A percentile compares a stretch with the other conserved stretches of the same genome.
phyloP scores from a whole-genome alignment of 2,888 invertebrate genomes.

The Clivina fossor region DNA sequence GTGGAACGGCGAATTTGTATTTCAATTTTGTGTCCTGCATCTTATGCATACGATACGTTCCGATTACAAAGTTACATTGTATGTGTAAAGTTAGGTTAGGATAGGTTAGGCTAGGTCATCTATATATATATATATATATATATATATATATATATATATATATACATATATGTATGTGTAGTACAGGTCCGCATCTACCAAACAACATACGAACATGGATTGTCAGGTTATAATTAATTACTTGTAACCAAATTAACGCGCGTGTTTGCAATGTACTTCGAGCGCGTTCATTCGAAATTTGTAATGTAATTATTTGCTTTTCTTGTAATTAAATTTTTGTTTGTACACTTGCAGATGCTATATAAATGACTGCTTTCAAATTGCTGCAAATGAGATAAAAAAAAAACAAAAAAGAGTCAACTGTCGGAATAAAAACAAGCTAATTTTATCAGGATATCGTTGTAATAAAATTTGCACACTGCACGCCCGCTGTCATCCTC shows the following conservation, averaged over 20 bases:
- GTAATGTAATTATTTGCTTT: neutral
- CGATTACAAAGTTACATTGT: too few species aligned
- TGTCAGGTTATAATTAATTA: neutral
- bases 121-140: too few species aligned
- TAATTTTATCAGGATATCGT: neutral
- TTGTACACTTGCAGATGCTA: neutral
- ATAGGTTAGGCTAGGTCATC: too few species aligned
- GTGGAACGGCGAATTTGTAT: too few species aligned
- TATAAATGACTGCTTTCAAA: neutral
- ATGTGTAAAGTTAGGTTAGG: too few species aligned
- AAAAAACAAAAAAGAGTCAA: neutral
- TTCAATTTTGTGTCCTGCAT: too few species aligned
- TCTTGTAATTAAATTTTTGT: neutral
- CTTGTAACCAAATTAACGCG: neutral
- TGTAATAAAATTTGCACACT: neutral
- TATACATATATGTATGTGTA: too few species aligned
- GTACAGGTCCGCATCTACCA: too few species aligned
- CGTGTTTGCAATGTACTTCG: neutral
- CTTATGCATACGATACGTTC: too few species aligned
- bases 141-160: too few species aligned
- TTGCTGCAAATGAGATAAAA: neutral
- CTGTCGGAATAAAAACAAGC: neutral
- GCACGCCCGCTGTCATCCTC: too few species aligned
- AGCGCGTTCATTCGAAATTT: neutral
- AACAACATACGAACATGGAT: too few species aligned